A percentile compares a stretch with the other conserved stretches of the same genome.
Conservation (phyloP, 2,888 invertebrate genomes). For the Zygaena filipendulae region DNA sequence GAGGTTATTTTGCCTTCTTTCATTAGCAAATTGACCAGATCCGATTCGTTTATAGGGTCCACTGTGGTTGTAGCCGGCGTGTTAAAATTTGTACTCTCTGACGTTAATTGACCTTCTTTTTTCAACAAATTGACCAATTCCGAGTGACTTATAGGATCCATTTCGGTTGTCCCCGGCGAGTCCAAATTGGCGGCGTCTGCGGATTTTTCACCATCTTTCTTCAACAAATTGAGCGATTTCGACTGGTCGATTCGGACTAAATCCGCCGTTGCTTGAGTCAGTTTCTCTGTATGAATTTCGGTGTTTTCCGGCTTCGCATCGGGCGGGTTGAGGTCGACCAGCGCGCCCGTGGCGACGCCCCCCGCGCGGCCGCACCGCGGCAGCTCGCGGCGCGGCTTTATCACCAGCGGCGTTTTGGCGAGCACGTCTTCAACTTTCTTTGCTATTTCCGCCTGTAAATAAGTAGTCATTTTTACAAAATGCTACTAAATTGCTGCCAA, state of each 20-base stretch:
- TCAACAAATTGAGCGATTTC: no score
- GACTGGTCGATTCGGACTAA: constrained; percentile 1
- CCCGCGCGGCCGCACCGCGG: constrained; percentile 39
- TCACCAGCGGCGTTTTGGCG: constrained; percentile 77
- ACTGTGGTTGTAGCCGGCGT: not conserved
- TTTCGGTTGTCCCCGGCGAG: not conserved
- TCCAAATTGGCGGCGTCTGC: not conserved
- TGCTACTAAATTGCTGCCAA: no score
- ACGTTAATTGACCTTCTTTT: no score
- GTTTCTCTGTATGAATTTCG: constrained; percentile 6
- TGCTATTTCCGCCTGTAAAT: constrained; percentile 74
- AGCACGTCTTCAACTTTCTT: constrained; percentile 78
- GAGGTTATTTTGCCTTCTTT: no score
- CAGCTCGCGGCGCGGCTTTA: constrained; percentile 41
- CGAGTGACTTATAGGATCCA: no score
- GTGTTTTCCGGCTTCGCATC: constrained; percentile 5
- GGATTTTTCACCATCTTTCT: not conserved
- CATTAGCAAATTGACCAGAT: not conserved
- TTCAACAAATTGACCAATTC: no score
- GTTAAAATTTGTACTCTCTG: no score
- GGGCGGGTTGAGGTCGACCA: constrained; percentile 31
- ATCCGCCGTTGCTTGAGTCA: not conserved
- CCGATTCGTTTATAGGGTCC: not conserved
- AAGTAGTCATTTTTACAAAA: not conserved
- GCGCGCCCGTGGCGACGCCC: constrained; percentile 28